Base-by-base conservation (phyloP, 2,888 invertebrate species). In the Morpho helenor region DNA sequence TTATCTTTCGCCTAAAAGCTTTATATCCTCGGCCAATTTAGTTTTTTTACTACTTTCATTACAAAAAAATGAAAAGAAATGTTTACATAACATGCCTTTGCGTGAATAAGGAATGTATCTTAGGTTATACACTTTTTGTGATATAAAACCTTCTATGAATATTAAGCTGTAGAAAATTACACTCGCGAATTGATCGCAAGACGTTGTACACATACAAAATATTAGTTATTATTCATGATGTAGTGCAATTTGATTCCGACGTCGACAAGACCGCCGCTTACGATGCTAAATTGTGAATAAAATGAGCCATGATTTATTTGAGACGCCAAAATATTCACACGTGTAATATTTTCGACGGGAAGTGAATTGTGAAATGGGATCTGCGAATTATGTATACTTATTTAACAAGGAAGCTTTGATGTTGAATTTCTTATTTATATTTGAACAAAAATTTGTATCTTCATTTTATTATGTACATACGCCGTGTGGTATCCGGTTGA, bases 171-270 rank as follows among this genome's bases (percentile, higher is more conserved):
- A 6, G 5, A 23, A 49, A 53, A 58, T 51, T 42, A 59, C 42
- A 23, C 43, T 58, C 45, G 66, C 59, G 61, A 52, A 52, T 45
- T 16, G 8, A 9, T 23, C 44, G 43, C 68, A 69, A 65, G 63
- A 61, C 57, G 58, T 77, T 79, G 68, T 68, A 64, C 61, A 60
- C 57, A 64, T 78, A 79, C 76, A 78, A 69, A 78, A 73, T 72
- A 68, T 67, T 69, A 51, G 72, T 72, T 76, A 77, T 80, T 77
- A 74, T 78, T 80, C 78, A 67, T 59, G 55, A 58, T 66, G 59
- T 58, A 59, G 57, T 57, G 71, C 73, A 76, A 77, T 80, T 79
- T 76, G 60, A 64, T 69, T 70, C 68, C 69, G 64, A 61, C 61
- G 60, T 66, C 59, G 59, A 70, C 65, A 69, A 65, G 68, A 68